These are phyloP conservation scores for Pangasius djambal DNA, from an alignment of 2,797 vertebrate genomes.

Conservation along the genomic window DNA sequence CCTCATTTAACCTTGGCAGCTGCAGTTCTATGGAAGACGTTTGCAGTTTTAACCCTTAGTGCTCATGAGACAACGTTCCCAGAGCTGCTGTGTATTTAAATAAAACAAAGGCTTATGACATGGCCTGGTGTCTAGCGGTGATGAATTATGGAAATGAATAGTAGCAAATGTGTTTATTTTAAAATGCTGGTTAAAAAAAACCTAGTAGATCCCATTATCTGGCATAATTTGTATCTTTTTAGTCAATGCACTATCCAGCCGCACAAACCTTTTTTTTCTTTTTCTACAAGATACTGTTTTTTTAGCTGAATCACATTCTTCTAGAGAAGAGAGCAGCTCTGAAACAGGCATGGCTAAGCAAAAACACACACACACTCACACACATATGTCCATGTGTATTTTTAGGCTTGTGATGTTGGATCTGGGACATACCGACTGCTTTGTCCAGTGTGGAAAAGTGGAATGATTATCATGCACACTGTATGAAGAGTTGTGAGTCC, in stretches of 20 bases:
- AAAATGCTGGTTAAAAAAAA: slow-evolving; percentile 5
- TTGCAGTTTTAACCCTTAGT: slow-evolving; percentile 54
- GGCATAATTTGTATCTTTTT: neutral
- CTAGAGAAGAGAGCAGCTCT: slow-evolving; percentile 12
- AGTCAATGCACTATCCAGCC: neutral
- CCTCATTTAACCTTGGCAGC: slow-evolving; percentile 66
- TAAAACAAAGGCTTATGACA: slow-evolving; percentile 56
- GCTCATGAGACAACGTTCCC: slow-evolving; percentile 42
- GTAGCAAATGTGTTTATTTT: neutral
- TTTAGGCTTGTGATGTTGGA: slow-evolving; percentile 66
- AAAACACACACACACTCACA: slow-evolving; percentile 11
- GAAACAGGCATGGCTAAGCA: slow-evolving; percentile 3
- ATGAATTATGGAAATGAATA: neutral
- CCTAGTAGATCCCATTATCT: neutral
- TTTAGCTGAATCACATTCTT: neutral
- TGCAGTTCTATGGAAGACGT: slow-evolving; percentile 49
- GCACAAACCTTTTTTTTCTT: neutral
- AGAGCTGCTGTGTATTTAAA: slow-evolving; percentile 46
- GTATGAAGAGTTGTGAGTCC: slow-evolving; percentile 62
- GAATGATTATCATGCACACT: slow-evolving; percentile 61
- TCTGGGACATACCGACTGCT: slow-evolving; percentile 68
- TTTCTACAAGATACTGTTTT: neutral
- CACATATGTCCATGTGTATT: slow-evolving; percentile 63
- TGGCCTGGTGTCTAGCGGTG: neutral
- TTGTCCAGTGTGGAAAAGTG: slow-evolving; percentile 64